Evolutionary conservation across 2,888 invertebrate genomes (phyloP), one percentile per base, ranked within the genome.

Genomic region (Criorhina ranunculi): DNA sequence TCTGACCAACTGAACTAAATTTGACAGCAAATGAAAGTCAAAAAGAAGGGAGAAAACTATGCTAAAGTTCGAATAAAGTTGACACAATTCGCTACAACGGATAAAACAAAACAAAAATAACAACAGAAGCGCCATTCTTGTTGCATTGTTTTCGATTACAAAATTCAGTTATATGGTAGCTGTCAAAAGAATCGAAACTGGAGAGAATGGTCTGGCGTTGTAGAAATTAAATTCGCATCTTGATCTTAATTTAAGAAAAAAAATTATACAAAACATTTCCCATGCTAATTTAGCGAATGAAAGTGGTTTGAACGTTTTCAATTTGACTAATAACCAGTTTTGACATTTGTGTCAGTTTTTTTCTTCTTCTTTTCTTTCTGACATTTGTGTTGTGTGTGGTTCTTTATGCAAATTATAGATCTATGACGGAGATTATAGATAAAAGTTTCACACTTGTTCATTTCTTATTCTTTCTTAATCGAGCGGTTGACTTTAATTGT

Each of bases 221-320:
- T 11, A 0, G 12, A 67, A n/a, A 53, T 42, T 15, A 53, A 53
- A 40, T 67, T 67, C 31, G 53, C 51, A 53, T 67, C 17, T 53
- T 67, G 31, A 12, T 67, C 42, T 53, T 15, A 51, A 37, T 15
- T 51, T 66, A 24, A 31, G 31, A 49, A 37, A 5, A 42, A 12
- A 19, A 40, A 51, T 31, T 29, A 11, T 17, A 19, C 17, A n/a
- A 55, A 11, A 40, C 5, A 42, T 33, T 19, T 44, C 49, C 24
- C 60, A 51, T 62, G 53, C 44, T 73, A 55, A 73, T 73, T 53
- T 44, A 44, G 53, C 55, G 44, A 64, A 73, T 42, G 73, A 73
- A 73, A 73, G 73, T 73, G 73, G 53, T 53, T 64, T 42, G 44
- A 55, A n/a, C 11, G 31, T 72, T 72, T 57, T 37, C 35, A 19